Conservation (phyloP, 2,113 vertebrate genomes). For the Perca flavescens region DNA sequence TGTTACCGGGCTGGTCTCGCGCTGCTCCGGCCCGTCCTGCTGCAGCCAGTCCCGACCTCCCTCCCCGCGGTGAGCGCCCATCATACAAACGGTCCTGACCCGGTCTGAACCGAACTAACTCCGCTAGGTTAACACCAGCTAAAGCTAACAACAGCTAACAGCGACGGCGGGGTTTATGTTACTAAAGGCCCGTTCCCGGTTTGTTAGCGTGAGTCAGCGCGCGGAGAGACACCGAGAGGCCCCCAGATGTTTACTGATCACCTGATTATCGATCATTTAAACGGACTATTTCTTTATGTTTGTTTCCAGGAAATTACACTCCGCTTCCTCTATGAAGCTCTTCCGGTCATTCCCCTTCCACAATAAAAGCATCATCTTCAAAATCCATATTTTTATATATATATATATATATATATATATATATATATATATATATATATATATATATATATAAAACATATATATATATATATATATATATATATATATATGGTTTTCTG, state of each 20-base stretch:
- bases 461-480: too few relatives aligned
- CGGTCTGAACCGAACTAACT: neutral
- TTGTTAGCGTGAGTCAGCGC: neutral
- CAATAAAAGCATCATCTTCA: too few relatives aligned
- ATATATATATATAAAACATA: too few relatives aligned
- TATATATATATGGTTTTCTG: too few relatives aligned
- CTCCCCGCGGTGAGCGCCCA: conserved; percentile 84
- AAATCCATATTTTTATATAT: too few relatives aligned
- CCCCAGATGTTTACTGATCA: too few relatives aligned
- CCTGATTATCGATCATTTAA: neutral
- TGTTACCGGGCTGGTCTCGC: conserved; percentile 68
- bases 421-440: too few relatives aligned
- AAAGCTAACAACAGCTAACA: neutral
- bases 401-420: too few relatives aligned
- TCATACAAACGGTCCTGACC: conserved; percentile 16
- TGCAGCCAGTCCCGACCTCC: conserved; percentile 81
- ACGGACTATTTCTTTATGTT: too few relatives aligned
- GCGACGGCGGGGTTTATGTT: neutral
- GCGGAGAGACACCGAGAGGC: neutral
- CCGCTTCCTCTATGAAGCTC: too few relatives aligned
- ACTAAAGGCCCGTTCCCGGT: neutral
- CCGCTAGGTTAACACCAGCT: neutral
- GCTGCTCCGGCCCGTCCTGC: conserved; percentile 74
- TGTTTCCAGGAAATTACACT: too few relatives aligned
- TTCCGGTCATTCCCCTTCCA: too few relatives aligned